Evolutionary conservation across 1,140 invertebrate species (phyloP), one percentile per base, ranked within the genome.

Genomic region (Drosophila yakuba): DNA sequence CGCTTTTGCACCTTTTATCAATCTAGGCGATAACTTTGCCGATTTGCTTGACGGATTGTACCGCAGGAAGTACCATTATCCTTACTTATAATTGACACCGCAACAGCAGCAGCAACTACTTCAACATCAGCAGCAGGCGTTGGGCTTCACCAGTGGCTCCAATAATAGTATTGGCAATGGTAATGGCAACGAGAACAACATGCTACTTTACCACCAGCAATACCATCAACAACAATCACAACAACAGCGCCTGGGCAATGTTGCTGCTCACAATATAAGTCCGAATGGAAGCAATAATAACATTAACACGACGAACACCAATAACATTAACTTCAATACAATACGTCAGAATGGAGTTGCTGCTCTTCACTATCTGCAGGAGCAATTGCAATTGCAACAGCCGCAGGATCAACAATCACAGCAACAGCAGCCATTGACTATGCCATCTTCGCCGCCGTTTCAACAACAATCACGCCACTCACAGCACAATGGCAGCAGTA

Each of bases 31-130:
- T 32, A 91, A 92, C 69, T 91, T 92, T 85, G 77, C 85, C 50
- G 91, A 92, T 47, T 77, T 92, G 62, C 84, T 92, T 68, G 91
- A 92, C 69, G 91, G 91, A 66, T 60, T 92, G 82, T 92, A 92
- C 82, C 81, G 91, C 44, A 71, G 91, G 74, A 92, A 92, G 86
- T 92, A 91, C 67, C 90, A 92, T 72, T 92, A 92, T 92, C 91
- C 91, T 14, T 92, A 92, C 74, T 92, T 92, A 91, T 92, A 92
- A 92, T 91, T 91, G 84, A 76, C 80, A 61, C 74, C 79, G 76
- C 84, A 83, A 51, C 83, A 88, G 84, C 83, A 88, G 84, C 83
- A 89, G 75, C 84, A 88, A 83, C 81, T 85, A 56, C 84, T 73
- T 59, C 75, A 76, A 61, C 76, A 85, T 77, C 83, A 83, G 75